Base-by-base conservation (phyloP, 2,888 invertebrate genomes). In the Falcaria lacertinaria region DNA sequence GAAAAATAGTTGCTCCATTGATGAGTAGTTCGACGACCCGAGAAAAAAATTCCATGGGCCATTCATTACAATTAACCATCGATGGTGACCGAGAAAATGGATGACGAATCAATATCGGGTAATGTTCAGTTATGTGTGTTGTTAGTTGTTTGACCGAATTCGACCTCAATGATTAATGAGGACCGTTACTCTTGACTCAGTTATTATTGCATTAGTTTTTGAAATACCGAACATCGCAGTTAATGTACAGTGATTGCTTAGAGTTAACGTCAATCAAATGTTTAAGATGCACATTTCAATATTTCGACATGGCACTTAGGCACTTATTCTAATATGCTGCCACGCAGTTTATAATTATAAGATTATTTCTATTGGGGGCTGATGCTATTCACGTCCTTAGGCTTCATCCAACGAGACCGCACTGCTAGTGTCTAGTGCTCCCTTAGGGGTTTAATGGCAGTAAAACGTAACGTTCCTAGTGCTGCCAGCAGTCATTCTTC, bases 151-250 rank as follows among this genome's bases (percentile, higher is more conserved):
- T 80, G 80, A 79, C 76, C 74, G 76, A 78, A 74, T 74, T 65
- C 79, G 82, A 83, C 88, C 88, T 71, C 78, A 74, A 86, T 88
- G 82, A 85, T 85, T 86, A 89, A 88, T 74, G 76, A 74, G 67
- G 54, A 81, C 87, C 87, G 88, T 88, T 89, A 88, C 57, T 69
- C 70, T 77, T 79, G 75, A 79, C 76, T 79, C 75, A 69, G 72
- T 78, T 83, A 74, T 76, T 74, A 76, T 83, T 86, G 82, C 82
- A 74, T 81, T 80, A 75, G 53, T 64, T 80, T 78, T 80, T 78
- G 74, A 74, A 82, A 82, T 69, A 64, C 64, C 55, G 50, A 64
- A 54, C 62, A 58, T 67, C 62, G 47, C 57, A 58, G 61, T 65
- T 71, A 69, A 74, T 62, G 63, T 66, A 63, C 52, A 52, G 54